These are phyloP conservation scores for Calcarius lapponicus DNA, from an alignment of 2,797 vertebrate genomes.

Conservation along the genomic window DNA sequence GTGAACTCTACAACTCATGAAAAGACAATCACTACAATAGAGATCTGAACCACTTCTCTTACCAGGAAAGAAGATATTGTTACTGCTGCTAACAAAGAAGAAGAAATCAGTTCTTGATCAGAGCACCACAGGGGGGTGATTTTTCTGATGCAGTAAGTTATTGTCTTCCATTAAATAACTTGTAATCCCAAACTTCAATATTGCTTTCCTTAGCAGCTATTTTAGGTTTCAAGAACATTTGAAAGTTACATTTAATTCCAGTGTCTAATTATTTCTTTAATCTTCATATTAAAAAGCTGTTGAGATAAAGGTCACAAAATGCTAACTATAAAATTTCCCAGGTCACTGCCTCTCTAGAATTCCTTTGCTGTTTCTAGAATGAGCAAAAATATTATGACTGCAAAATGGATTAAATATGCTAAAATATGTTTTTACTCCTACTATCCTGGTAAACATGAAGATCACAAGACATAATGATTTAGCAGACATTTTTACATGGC, in stretches of 20 bases:
- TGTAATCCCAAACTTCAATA: background rate
- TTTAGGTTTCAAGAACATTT: constrained; percentile 38
- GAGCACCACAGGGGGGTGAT: background rate
- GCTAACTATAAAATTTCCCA: constrained; percentile 9
- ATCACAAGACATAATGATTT: background rate
- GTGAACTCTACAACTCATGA: background rate
- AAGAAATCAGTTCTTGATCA: background rate
- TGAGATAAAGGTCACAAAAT: constrained; percentile 50
- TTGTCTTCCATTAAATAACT: constrained; percentile 36
- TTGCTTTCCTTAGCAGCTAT: constrained; percentile 22
- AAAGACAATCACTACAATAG: background rate
- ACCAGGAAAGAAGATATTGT: background rate
- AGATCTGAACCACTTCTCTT: background rate
- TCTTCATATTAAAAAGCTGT: background rate
- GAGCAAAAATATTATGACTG: background rate
- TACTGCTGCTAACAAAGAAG: background rate
- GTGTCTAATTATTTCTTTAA: constrained; percentile 44
- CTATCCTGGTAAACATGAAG: background rate
- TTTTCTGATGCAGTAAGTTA: constrained; percentile 24
- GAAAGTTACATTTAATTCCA: constrained; percentile 39
- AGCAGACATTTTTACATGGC: background rate
- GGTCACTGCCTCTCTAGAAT: constrained; percentile 3
- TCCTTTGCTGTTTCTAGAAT: background rate
- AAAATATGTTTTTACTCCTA: background rate
- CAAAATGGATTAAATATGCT: background rate